Percentiles rank a stretch among this genome's conserved stretches.
Conservation (phyloP, 2,113 vertebrate genomes). For the Aix galericulata region DNA sequence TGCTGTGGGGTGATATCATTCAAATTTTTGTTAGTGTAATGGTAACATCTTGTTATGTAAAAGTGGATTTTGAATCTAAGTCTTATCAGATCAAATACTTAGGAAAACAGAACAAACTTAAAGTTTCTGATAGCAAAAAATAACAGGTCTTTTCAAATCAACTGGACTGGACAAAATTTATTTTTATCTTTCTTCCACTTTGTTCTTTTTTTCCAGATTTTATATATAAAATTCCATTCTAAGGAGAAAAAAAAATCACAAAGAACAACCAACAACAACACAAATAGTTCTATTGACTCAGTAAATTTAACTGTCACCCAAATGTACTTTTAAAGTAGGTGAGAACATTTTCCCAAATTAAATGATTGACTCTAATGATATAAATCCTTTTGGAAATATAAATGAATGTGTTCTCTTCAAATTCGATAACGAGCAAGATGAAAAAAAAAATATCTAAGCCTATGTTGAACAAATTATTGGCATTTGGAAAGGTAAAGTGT, state of each 20-base stretch:
- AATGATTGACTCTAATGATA: neutral
- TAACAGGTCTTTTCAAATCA: neutral
- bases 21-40: neutral
- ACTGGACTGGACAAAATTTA: neutral
- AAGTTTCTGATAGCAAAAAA: neutral
- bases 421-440: neutral
- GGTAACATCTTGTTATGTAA: neutral
- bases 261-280: too few relatives aligned
- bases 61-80: neutral
- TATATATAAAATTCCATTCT: neutral
- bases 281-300: neutral
- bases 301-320: conserved; percentile 12
- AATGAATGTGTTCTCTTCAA: neutral
- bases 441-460: neutral
- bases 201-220: neutral
- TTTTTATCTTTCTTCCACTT: neutral
- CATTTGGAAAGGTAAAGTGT: neutral
- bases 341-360: neutral
- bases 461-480: neutral
- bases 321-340: neutral
- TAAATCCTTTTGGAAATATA: neutral
- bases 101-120: neutral
- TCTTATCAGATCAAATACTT: neutral
- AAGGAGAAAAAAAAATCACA: neutral
- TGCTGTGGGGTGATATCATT: neutral